phyloP scores from a whole-genome alignment of 2,797 vertebrate species.

The Scyliorhinus canicula region DNA sequence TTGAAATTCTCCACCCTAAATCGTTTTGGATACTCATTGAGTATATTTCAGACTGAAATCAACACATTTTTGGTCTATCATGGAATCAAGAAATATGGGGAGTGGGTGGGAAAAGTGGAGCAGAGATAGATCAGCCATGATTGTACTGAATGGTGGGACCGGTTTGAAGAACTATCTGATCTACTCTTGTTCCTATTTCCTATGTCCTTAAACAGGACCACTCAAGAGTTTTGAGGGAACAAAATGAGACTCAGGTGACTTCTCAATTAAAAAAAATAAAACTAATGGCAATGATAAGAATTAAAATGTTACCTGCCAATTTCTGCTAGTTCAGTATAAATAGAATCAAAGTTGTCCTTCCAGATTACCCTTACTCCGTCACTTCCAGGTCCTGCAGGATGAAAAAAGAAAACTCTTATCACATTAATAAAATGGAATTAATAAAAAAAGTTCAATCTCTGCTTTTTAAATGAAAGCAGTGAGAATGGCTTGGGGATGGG shows the following conservation, averaged over 20 bases:
- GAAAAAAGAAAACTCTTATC: conserved; percentile 10
- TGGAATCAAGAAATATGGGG: not conserved
- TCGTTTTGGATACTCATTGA: not conserved
- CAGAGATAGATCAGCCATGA: not conserved
- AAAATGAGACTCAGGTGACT: not conserved
- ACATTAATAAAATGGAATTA: not conserved
- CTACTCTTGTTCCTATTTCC: not conserved
- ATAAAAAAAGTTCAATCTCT: not conserved
- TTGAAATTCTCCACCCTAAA: not conserved
- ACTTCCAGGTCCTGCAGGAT: conserved; percentile 71
- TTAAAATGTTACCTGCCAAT: conserved; percentile 75
- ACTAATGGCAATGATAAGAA: not conserved
- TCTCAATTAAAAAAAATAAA: not conserved
- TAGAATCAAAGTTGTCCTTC: conserved; percentile 93
- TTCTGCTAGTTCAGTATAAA: conserved; percentile 87
- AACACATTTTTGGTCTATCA: not conserved
- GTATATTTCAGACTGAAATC: not conserved
- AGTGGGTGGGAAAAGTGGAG: not conserved
- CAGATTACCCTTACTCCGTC: conserved; percentile 88
- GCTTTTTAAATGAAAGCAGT: not conserved
- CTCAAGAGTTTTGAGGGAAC: not conserved
- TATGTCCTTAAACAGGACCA: not conserved
- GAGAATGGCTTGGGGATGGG: not conserved
- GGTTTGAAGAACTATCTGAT: not conserved
- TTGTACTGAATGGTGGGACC: not conserved